A percentile compares a stretch with the other conserved stretches of the same genome.
These are phyloP conservation scores for Thamnophis sirtalis DNA, from an alignment of 2,113 vertebrate species.

Conservation along the genomic window DNA sequence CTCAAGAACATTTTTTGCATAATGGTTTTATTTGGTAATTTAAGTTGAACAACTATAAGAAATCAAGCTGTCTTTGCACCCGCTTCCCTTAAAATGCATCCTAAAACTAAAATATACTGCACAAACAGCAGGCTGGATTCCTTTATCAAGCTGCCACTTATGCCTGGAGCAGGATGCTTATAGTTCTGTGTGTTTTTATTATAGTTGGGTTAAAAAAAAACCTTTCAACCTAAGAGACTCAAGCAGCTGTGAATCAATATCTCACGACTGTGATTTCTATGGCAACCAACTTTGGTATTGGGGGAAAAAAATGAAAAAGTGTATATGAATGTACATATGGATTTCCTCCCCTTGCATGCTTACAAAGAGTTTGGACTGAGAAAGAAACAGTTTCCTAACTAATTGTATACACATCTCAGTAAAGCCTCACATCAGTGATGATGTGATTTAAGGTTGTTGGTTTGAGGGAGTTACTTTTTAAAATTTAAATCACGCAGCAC, in stretches of 20 bases:
- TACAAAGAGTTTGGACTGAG: not conserved
- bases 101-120: constrained; percentile 57
- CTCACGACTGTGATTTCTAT: constrained; percentile 50
- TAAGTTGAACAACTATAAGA: constrained; percentile 52
- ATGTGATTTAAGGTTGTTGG: not conserved
- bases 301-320: not conserved
- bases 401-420: not conserved
- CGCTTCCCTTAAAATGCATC: constrained; percentile 42
- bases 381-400: not conserved
- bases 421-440: not conserved
- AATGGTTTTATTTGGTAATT: constrained; percentile 41
- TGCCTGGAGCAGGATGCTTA: constrained; percentile 51
- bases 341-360: constrained; percentile 15
- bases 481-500: not conserved
- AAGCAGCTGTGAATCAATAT: constrained; percentile 61
- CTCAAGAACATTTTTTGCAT: constrained; percentile 41
- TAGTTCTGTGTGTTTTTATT: constrained; percentile 59
- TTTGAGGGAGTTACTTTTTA: not conserved
- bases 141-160: constrained; percentile 47
- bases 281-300: constrained; percentile 42
- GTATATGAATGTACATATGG: not conserved
- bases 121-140: constrained; percentile 52
- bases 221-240: constrained; percentile 40
- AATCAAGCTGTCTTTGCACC: constrained; percentile 57
- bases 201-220: constrained; percentile 32